These are phyloP conservation scores for Drosophila macrothrix DNA, from an alignment of 2,888 invertebrate genomes.

Conservation along the genomic window DNA sequence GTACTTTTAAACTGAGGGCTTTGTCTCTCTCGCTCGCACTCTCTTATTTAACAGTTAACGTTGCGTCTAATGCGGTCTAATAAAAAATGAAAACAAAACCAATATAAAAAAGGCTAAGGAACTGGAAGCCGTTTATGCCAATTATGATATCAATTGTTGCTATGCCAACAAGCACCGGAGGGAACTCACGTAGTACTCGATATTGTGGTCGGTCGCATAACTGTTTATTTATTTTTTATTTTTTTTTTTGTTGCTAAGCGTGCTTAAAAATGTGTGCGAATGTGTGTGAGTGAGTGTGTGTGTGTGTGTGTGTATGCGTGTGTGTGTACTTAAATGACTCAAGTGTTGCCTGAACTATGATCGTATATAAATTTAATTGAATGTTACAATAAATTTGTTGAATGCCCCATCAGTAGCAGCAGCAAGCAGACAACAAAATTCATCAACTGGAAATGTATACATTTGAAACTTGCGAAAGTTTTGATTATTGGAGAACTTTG, in stretches of 20 bases:
- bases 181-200: slow-evolving; percentile 25
- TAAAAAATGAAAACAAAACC: slow-evolving; percentile 3
- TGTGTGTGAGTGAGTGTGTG: slow-evolving; percentile 2
- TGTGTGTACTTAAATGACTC: slow-evolving; percentile 32
- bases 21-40: background rate
- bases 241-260: slow-evolving; percentile 47
- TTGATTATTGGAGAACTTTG: background rate
- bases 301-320: slow-evolving; percentile 3
- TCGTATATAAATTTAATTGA: slow-evolving; percentile 28
- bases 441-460: background rate
- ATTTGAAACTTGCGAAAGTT: background rate
- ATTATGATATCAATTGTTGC: slow-evolving; percentile 74
- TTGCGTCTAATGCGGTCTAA: slow-evolving; percentile 6
- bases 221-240: too few relatives aligned
- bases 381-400: slow-evolving; percentile 51
- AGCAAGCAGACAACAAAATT: background rate
- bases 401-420: background rate
- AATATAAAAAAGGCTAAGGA: slow-evolving; percentile 28
- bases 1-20: background rate
- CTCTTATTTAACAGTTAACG: background rate
- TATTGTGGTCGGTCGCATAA: slow-evolving; percentile 56
- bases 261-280: slow-evolving; percentile 25
- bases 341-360: slow-evolving; percentile 28
- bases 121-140: slow-evolving; percentile 59
- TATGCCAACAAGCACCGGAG: slow-evolving; percentile 43